phyloP scores from a whole-genome alignment of 2,888 invertebrate species.

The Augochlorella aurata region DNA sequence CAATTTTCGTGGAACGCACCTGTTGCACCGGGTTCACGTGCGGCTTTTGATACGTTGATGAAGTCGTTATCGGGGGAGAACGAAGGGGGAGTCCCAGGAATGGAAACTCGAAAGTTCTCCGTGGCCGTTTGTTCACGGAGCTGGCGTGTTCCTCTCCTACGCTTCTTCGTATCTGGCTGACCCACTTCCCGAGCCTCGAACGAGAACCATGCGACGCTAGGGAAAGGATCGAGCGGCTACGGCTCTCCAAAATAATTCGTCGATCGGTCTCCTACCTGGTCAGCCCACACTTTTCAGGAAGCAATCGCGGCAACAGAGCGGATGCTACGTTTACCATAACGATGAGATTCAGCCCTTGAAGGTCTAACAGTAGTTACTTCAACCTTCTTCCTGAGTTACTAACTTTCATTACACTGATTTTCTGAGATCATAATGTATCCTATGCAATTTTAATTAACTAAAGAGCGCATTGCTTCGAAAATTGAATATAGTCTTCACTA shows the following conservation, averaged over 20 bases:
- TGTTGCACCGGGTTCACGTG: neutral
- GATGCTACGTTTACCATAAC: too few species aligned
- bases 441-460: too few species aligned
- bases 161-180: slow-evolving; percentile 72
- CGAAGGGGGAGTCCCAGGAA: slow-evolving; percentile 31
- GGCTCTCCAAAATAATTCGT: slow-evolving; percentile 59
- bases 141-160: slow-evolving; percentile 61
- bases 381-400: too few species aligned
- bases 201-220: slow-evolving; percentile 61
- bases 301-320: neutral
- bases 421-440: too few species aligned
- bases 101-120: slow-evolving; percentile 56
- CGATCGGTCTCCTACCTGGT: slow-evolving; percentile 19
- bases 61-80: slow-evolving; percentile 54
- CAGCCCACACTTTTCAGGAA: neutral
- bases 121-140: slow-evolving; percentile 43
- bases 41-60: slow-evolving; percentile 1
- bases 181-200: slow-evolving; percentile 69
- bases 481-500: too few species aligned
- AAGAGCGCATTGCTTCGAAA: too few species aligned
- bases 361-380: too few species aligned
- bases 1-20: neutral
- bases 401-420: too few species aligned
- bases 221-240: slow-evolving; percentile 60
- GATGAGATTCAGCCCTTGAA: too few species aligned